Percentiles rank a stretch among this genome's conserved stretches.
phyloP scores from a whole-genome alignment of 2,888 invertebrate genomes.

The Ichneumoninae sp. region DNA sequence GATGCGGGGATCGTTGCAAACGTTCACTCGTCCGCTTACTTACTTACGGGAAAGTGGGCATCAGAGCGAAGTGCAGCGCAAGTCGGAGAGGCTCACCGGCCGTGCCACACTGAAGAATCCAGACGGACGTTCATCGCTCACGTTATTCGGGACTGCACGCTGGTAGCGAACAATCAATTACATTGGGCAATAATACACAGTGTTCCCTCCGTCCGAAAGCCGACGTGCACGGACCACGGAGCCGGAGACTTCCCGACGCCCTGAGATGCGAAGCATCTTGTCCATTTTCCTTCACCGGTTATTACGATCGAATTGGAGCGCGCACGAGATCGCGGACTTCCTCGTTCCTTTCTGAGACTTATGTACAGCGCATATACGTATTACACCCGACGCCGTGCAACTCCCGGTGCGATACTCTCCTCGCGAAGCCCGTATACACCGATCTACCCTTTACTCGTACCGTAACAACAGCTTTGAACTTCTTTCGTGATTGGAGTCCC shows the following conservation, averaged over 20 bases:
- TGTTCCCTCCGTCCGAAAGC: not conserved
- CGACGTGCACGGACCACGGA: slow-evolving; percentile 23
- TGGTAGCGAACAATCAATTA: slow-evolving; percentile 74
- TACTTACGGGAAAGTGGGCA: slow-evolving; percentile 58
- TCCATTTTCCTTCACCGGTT: slow-evolving; percentile 68
- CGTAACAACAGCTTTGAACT: slow-evolving; percentile 65
- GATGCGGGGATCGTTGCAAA: slow-evolving; percentile 32
- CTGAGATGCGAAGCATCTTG: slow-evolving; percentile 58
- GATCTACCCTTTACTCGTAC: slow-evolving; percentile 19
- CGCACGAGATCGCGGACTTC: slow-evolving; percentile 64
- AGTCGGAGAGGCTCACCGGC: not conserved
- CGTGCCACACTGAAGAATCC: slow-evolving; percentile 22
- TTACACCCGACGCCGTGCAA: slow-evolving; percentile 18
- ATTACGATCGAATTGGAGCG: slow-evolving; percentile 73
- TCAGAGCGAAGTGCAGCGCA: slow-evolving; percentile 36
- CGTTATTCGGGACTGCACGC: slow-evolving; percentile 46
- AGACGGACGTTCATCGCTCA: slow-evolving; percentile 43
- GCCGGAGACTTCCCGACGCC: slow-evolving; percentile 5
- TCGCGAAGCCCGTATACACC: slow-evolving; percentile 35
- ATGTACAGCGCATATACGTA: slow-evolving; percentile 17
- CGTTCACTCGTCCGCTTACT: slow-evolving; percentile 51
- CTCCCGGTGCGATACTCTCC: slow-evolving; percentile 56
- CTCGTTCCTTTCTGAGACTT: slow-evolving; percentile 61
- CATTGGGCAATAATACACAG: slow-evolving; percentile 67
- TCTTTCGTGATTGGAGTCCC: slow-evolving; percentile 55